Evolutionary conservation across 2,888 invertebrate species (phyloP), one percentile per base, ranked within the genome.

Genomic region (Ariolimax columbianus): DNA sequence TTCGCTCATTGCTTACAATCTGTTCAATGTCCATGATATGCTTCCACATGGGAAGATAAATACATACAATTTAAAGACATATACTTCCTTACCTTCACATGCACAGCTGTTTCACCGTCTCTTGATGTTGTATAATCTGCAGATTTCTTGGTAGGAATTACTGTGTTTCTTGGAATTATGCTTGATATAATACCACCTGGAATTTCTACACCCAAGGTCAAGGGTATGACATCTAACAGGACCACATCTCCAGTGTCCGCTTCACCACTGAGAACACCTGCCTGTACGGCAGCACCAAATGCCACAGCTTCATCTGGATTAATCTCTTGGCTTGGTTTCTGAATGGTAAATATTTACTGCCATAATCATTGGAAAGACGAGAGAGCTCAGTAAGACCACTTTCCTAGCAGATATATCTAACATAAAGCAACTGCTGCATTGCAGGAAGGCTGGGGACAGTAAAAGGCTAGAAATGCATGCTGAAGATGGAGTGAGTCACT

Each of bases 151-250:
- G 99, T 99, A 51, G 99, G 99, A 92, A 99, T 99, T 88, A 99
- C 98, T 40, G 99, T 99, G 96, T 99, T 99, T 91, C 99, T 95
- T 82, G 98, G 97, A 93, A 99, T 99, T 83, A 99, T 96, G 94
- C 99, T 99, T 90, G 99, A 99, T 99, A 99, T 99, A 47, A 99
- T 99, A 90, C 99, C 99, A 88, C 99, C 99, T 77, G 99, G 99
- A 70, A 99, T 99, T 95, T 99, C 99, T 93, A 99, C 99, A 95
- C 99, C 99, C 96, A 99, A 96, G 89, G 99, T 99, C 89, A 99
- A 95, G 90, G 99, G 99, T 94, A 99, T 99, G 83, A 99, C 99
- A 94, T 99, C 99, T 88, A 99, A 96, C 87, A 99, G 96, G 0
- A 99, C 98, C 90, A 99, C 97, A 84, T 98, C 98, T 91, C 98